Conservation (phyloP, 1,140 invertebrate genomes). For the Apis dorsata region DNA sequence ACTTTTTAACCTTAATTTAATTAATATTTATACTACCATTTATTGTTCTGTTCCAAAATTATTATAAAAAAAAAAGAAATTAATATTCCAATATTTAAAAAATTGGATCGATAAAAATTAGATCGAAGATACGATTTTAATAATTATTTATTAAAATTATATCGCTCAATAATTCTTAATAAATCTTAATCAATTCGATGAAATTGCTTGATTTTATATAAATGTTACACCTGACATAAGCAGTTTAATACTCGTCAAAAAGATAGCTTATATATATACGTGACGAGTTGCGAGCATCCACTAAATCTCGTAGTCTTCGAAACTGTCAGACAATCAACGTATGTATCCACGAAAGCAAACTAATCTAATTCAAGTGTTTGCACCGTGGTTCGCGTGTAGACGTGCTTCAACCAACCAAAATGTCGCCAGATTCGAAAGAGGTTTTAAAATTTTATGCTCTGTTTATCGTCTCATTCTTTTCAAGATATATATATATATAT, state of each 20-base stretch:
- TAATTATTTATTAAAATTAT: no score
- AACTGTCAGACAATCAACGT: slow-evolving; percentile 40
- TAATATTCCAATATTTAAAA: no score
- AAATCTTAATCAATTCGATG: neutral
- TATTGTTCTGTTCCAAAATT: no score
- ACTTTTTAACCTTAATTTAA: no score
- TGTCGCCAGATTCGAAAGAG: neutral
- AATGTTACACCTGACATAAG: no score
- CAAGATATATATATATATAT: neutral
- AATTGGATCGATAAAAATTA: no score
- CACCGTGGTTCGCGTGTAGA: slow-evolving; percentile 7
- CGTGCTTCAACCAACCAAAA: neutral
- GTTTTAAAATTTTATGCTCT: neutral
- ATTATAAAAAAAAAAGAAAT: no score
- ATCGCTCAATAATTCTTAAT: no score
- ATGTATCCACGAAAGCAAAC: slow-evolving; percentile 21
- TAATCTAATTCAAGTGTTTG: slow-evolving; percentile 59
- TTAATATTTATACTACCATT: no score
- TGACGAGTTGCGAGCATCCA: neutral
- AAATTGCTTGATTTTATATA: neutral
- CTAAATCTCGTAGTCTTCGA: slow-evolving; percentile 38
- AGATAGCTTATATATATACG: slow-evolving; percentile 3
- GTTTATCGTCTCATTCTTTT: no score
- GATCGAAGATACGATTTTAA: no score
- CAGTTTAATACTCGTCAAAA: no score